Evolutionary conservation across 2,888 invertebrate genomes (phyloP), one percentile per base, ranked within the genome.

Genomic region (Synergus gifuensis): DNA sequence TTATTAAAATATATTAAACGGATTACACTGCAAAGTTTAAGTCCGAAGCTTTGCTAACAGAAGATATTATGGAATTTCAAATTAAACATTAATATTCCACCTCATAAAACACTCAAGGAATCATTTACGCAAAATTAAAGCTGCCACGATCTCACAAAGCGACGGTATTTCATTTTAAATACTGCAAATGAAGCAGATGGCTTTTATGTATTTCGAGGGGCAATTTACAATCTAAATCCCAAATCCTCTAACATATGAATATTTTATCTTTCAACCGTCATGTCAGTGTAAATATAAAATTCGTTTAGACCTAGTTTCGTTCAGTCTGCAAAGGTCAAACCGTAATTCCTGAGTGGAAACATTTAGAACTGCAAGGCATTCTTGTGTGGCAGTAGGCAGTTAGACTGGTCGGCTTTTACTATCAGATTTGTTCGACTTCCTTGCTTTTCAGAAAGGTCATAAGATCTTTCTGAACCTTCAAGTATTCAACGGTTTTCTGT

Each of bases 1-100:
- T 87, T 85, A 88, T 87, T 83, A 83, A 85, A 88, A 88, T 87
- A 84, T 86, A 88, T 87, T 81, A 84, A 77, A 44, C 22, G 16
- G 3, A 28, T 69, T 18, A 46, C 44, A 46, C 67, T 22, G 46
- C 18, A 22, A 69, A 22, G 44, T 69, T 69, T 46, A 44, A 67
- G 18, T 69, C 22, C 44, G 14, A 69, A 46, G 22, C 64, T 64
- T 64, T 14, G 42, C 67, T 46, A 46, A 46, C 5, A 58, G 58
- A 4, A 69, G 11, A 8, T 22, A 18, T 44, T 44, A 69, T 69
- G 16, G 44, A 69, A 46, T 69, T 69, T 69, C n/a, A n/a, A 64
- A 64, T 64, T 64, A 42, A 40, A 11, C 12, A 9, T 58, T 18
- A 58, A 58, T 58, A 58, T 58, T 58, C 18, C n/a, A 9, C n/a